Conservation (phyloP, 2,113 vertebrate species). For the Phalacrocorax aristotelis region DNA sequence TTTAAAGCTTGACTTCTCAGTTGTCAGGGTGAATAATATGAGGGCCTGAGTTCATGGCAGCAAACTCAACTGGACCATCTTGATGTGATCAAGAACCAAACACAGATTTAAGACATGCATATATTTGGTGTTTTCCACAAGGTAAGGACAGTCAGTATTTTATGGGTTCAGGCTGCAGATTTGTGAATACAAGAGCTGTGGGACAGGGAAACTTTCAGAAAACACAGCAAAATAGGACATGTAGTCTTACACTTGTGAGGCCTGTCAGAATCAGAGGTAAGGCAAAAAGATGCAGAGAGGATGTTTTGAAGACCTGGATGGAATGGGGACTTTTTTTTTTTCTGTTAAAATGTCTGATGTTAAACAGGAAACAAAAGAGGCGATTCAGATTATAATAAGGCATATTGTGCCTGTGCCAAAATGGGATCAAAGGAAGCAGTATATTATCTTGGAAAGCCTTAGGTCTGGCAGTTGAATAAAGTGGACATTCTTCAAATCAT, state of each 20-base stretch:
- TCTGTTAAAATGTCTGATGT: not conserved
- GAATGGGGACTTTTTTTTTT: not conserved
- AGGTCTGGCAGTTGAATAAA: conserved; percentile 44
- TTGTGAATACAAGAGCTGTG: not conserved
- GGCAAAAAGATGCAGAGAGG: not conserved
- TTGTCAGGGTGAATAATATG: conserved; percentile 16
- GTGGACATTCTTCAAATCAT: conserved; percentile 16
- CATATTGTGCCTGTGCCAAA: not conserved
- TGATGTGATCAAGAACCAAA: not conserved
- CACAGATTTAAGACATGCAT: not conserved
- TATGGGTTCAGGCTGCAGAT: not conserved
- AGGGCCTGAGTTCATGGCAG: not conserved
- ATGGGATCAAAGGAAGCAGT: conserved; percentile 23
- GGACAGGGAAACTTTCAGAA: not conserved
- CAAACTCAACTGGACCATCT: not conserved
- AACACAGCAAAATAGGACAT: not conserved
- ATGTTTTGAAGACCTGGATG: not conserved
- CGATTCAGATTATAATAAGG: not conserved
- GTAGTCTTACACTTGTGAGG: not conserved
- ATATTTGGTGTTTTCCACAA: not conserved
- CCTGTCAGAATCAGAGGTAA: not conserved
- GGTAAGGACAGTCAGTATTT: not conserved
- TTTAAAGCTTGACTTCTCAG: not conserved
- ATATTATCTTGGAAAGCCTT: conserved; percentile 44
- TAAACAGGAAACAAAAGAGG: conserved; percentile 33